Conservation (phyloP, 2,113 vertebrate species). For the Xiphorhynchus elegans region DNA sequence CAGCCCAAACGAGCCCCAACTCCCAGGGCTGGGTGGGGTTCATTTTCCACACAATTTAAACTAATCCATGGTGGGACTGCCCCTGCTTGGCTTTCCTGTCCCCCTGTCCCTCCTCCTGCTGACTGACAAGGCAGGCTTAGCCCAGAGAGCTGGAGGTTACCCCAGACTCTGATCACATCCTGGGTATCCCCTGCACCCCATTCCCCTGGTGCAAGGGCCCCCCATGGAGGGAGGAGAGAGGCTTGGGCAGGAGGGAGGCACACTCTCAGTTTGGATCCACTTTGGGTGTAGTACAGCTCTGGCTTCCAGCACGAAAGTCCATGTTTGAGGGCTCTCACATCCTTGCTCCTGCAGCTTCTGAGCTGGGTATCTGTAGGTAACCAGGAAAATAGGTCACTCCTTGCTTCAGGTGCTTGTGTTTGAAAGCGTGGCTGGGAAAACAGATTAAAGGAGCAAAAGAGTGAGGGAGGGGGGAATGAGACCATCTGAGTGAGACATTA, state of each 20-base stretch:
- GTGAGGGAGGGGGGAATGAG: not conserved
- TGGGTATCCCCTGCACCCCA: not conserved
- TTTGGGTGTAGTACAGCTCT: not conserved
- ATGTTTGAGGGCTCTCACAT: fast-evolving
- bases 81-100: fast-evolving
- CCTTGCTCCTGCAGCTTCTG: not conserved
- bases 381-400: not conserved
- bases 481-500: not conserved
- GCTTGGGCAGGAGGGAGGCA: fast-evolving
- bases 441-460: not conserved
- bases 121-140: not conserved
- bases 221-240: not conserved
- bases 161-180: fast-evolving
- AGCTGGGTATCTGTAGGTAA: fast-evolving
- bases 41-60: not conserved
- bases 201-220: fast-evolving
- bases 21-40: no score
- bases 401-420: not conserved
- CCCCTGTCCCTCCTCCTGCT: not conserved
- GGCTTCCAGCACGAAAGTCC: not conserved
- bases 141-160: not conserved
- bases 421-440: not conserved
- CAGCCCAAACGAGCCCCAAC: no score
- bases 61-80: fast-evolving
- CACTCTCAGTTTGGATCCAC: fast-evolving